Percentiles rank a stretch among this genome's conserved stretches.
Conservation (phyloP, 2,113 vertebrate species). For the Petrocephalus microphthalmus region DNA sequence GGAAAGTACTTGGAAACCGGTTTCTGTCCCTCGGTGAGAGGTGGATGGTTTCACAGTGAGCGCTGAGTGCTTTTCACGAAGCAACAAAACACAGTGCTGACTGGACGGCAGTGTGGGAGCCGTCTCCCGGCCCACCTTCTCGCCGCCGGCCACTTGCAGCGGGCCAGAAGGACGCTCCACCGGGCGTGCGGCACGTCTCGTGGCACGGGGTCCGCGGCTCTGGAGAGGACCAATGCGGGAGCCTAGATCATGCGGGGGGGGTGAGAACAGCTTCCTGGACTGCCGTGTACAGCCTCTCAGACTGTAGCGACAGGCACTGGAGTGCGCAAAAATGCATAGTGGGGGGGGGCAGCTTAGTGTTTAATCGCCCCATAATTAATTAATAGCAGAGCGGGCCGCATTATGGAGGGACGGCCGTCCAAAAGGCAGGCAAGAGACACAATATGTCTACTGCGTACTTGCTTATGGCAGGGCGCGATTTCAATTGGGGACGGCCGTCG, state of each 20-base stretch:
- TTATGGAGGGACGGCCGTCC: neutral
- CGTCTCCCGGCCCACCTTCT: neutral
- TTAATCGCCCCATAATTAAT: constrained; percentile 16
- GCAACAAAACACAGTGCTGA: neutral
- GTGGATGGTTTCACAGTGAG: neutral
- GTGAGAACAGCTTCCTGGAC: neutral
- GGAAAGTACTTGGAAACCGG: neutral
- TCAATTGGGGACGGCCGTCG: constrained; percentile 24
- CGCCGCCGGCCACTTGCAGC: neutral
- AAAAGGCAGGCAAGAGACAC: neutral
- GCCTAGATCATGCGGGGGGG: neutral
- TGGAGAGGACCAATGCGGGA: neutral
- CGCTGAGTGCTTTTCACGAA: neutral
- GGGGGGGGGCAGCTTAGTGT: neutral
- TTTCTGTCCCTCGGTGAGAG: neutral
- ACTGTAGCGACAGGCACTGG: neutral
- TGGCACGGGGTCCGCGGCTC: neutral
- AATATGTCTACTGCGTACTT: neutral
- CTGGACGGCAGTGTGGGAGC: neutral
- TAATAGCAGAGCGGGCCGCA: neutral
- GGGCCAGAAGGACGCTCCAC: neutral
- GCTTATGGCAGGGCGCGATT: neutral
- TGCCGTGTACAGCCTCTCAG: neutral
- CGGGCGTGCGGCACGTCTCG: neutral
- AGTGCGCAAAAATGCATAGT: neutral